Conservation (phyloP, 2,888 invertebrate genomes). For the Drosophila stalkeri region DNA sequence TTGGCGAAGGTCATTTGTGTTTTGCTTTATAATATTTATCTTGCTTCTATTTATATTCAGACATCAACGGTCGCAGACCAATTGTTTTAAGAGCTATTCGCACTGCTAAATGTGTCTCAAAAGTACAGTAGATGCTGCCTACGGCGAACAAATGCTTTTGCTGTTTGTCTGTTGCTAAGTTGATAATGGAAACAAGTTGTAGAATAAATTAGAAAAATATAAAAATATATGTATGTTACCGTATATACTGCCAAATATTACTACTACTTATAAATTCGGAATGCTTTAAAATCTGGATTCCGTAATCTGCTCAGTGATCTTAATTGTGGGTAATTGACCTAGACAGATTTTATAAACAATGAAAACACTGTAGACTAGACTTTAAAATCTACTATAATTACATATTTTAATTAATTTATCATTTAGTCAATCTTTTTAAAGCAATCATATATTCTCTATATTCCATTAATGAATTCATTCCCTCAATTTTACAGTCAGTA, state of each 20-base stretch:
- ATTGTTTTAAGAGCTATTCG: constrained; percentile 31
- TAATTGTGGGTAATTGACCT: not conserved
- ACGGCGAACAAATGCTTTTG: not conserved
- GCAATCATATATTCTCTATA: not conserved
- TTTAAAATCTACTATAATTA: not conserved
- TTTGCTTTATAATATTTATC: constrained; percentile 60
- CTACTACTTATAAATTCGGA: not conserved
- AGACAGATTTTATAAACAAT: not conserved
- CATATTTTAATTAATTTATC: not conserved
- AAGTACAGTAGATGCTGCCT: not conserved
- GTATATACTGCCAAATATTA: not conserved
- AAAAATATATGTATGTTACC: not conserved
- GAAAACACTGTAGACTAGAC: not conserved
- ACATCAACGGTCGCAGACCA: constrained; percentile 12
- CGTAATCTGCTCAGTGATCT: not conserved
- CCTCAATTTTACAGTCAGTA: not conserved
- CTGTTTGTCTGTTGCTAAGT: not conserved
- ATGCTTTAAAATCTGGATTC: not conserved
- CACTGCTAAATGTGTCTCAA: constrained; percentile 1
- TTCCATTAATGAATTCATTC: not conserved
- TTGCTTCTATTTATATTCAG: constrained; percentile 62
- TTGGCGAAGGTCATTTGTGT: constrained; percentile 60
- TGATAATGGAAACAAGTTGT: not conserved
- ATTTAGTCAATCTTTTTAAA: not conserved
- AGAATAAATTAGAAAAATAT: not conserved